Percentiles rank a stretch among this genome's conserved stretches.
phyloP scores from a whole-genome alignment of 2,888 invertebrate genomes.

The Timema podura region DNA sequence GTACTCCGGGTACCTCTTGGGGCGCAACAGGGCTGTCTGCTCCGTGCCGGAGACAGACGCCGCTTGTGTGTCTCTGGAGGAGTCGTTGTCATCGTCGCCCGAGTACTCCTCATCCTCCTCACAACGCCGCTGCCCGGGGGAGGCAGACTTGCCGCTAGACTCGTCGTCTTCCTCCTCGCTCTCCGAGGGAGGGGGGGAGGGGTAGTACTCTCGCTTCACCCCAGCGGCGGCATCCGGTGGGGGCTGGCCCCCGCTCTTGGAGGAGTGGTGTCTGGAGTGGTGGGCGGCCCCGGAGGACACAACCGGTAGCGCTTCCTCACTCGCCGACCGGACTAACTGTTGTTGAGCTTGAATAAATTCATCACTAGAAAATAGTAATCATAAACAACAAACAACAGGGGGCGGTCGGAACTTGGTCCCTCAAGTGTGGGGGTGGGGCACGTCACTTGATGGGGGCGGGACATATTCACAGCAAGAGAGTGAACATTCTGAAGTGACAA shows the following conservation, averaged over 20 bases:
- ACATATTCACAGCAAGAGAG: too few relatives aligned
- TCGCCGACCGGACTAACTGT: slow-evolving; percentile 93
- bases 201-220: slow-evolving; percentile 48
- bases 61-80: slow-evolving; percentile 32
- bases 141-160: not conserved
- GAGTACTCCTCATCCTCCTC: slow-evolving; percentile 28
- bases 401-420: slow-evolving; percentile 12
- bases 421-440: slow-evolving; percentile 6
- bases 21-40: slow-evolving; percentile 28
- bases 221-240: slow-evolving; percentile 45
- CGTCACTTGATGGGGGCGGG: too few relatives aligned
- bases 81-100: slow-evolving; percentile 45
- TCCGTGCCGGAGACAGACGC: slow-evolving; percentile 29
- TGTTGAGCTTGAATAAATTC: slow-evolving; percentile 97
- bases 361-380: slow-evolving; percentile 81
- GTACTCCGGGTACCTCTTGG: slow-evolving; percentile 67
- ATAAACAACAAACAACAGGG: slow-evolving; percentile 28
- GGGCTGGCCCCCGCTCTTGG: slow-evolving; percentile 36
- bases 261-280: slow-evolving; percentile 19
- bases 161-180: slow-evolving; percentile 43
- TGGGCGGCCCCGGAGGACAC: slow-evolving; percentile 39
- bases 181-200: slow-evolving; percentile 52
- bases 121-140: slow-evolving; percentile 38
- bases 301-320: slow-evolving; percentile 73
- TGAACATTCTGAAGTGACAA: too few relatives aligned